phyloP scores from a whole-genome alignment of 2,113 vertebrate genomes.

The Myrmophylax atrothorax region DNA sequence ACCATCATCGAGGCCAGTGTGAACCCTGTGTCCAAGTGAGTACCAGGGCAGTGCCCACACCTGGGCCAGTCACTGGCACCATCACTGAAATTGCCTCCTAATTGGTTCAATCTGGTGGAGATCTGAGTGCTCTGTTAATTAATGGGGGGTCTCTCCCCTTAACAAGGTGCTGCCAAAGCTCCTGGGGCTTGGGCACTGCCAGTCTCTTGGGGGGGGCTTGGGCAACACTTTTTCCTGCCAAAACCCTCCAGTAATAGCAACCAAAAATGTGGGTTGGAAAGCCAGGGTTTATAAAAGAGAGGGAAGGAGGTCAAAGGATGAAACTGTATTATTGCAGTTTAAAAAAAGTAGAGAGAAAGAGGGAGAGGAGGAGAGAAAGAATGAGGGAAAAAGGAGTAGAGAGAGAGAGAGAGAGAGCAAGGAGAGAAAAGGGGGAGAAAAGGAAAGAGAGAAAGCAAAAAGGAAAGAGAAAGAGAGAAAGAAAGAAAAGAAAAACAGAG shows the following conservation, averaged over 20 bases:
- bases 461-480: too few relatives aligned
- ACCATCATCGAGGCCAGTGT: slow-evolving; percentile 98
- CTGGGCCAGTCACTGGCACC: too few relatives aligned
- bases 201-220: neutral
- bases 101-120: neutral
- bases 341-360: accelerated
- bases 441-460: too few relatives aligned
- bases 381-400: too few relatives aligned
- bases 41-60: too few relatives aligned
- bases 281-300: neutral
- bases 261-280: neutral
- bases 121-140: neutral
- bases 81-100: too few relatives aligned
- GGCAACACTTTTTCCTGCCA: neutral
- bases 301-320: neutral
- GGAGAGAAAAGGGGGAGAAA: too few relatives aligned
- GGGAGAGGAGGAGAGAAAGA: accelerated
- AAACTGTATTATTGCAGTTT: neutral
- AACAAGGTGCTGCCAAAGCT: neutral
- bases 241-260: neutral
- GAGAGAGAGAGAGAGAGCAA: too few relatives aligned
- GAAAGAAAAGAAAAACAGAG: too few relatives aligned
- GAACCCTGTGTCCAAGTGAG: slow-evolving; percentile 99
- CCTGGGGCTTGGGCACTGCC: neutral
- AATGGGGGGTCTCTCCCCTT: neutral